Evolutionary conservation across 2,888 invertebrate species (phyloP), one percentile per base, ranked within the genome.

Genomic region (Shargacucullia verbasci): DNA sequence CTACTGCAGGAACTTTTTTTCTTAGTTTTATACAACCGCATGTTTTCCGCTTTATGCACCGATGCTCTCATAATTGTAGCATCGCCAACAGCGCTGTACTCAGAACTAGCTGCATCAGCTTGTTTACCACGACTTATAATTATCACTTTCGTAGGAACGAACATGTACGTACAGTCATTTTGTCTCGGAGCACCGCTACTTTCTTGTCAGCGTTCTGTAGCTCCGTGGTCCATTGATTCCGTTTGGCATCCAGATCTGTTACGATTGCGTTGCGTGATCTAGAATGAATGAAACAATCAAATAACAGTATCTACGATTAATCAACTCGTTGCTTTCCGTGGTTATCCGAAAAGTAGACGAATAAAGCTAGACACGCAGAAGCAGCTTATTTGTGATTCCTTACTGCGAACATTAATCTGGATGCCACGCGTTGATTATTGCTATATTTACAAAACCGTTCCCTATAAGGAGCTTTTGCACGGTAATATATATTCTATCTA

Each of bases 181-280:
- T 84, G 58, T 93, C 93, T 14, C 87, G 82, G 2, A 92, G 79
- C 34, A 82, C 62, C 33, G 93, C 90, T 25, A 89, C 80, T 76
- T 83, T 86, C 34, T 73, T 64, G 56, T 91, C 90, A 31, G 83
- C 81, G 37, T 79, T 76, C 1, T 79, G 77, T 15, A 91, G 67
- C 15, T 86, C 82, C 6, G 62, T 46, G 1, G 57, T 52, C 80
- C 86, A 84, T 50, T 83, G 82, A 15, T 76, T 73, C 59, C 84
- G 75, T 56, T 84, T 87, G 12, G 62, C 65, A 47, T 80, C 67
- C 14, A 89, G 53, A 46, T 92, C 84, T 9, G 69, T 62, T 15
- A 69, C 55, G 5, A 87, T 59, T 1, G 70, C 61, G 49, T 79
- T 69, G 7, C 82, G 78, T 13, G 85, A 70, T 27, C 92, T 92